Conservation (phyloP, 2,888 invertebrate species). For the Onthophagus sagittarius region DNA sequence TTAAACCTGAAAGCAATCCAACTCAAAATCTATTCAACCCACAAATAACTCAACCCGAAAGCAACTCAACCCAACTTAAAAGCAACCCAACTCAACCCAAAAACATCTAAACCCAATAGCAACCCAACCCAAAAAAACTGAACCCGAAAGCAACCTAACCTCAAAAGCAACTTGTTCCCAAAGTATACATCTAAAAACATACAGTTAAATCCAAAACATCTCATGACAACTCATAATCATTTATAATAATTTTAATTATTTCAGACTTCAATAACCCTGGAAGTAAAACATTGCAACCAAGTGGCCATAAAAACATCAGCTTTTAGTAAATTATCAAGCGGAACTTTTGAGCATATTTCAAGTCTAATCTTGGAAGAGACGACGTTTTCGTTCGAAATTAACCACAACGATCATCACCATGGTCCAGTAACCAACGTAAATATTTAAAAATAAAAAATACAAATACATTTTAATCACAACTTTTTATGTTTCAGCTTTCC, state of each 20-base stretch:
- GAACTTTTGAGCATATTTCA: slow-evolving; percentile 57
- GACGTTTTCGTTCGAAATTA: slow-evolving; percentile 61
- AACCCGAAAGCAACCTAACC: too few species aligned
- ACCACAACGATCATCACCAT: slow-evolving; percentile 57
- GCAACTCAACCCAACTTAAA: too few species aligned
- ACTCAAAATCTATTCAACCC: too few species aligned
- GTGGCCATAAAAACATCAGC: slow-evolving; percentile 61
- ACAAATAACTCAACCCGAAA: too few species aligned
- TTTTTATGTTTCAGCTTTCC: slow-evolving; percentile 55
- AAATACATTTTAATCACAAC: not conserved
- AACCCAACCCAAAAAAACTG: too few species aligned
- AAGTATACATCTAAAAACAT: too few species aligned
- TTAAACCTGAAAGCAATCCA: too few species aligned
- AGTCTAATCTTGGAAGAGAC: slow-evolving; percentile 56
- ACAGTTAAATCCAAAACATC: too few species aligned
- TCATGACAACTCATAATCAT: too few species aligned
- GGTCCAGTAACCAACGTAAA: slow-evolving; percentile 56
- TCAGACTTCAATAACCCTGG: slow-evolving; percentile 60
- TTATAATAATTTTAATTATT: slow-evolving; percentile 33
- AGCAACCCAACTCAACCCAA: too few species aligned
- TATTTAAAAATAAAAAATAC: not conserved
- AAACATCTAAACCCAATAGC: too few species aligned
- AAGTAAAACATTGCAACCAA: slow-evolving; percentile 55
- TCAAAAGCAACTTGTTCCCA: too few species aligned
- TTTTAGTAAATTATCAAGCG: slow-evolving; percentile 63